Percentiles rank a stretch among this genome's conserved stretches.
Conservation (phyloP, 2,888 invertebrate species). For the Vanessa cardui region DNA sequence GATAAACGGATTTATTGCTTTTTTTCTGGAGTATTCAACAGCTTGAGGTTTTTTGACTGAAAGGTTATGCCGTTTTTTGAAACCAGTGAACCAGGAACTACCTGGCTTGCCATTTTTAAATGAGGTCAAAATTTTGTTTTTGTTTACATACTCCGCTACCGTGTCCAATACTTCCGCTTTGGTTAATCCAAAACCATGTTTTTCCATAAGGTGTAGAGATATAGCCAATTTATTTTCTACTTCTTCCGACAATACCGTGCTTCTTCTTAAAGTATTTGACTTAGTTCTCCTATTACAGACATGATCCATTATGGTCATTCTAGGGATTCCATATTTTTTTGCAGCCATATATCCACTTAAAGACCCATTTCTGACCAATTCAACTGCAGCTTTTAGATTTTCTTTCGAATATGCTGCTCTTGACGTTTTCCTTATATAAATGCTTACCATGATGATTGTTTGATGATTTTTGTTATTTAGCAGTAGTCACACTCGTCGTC, state of each 20-base stretch:
- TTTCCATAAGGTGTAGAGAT: constrained; percentile 32
- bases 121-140: constrained; percentile 13
- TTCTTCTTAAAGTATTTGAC: constrained; percentile 31
- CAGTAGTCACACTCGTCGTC: too few species aligned
- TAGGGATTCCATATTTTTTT: constrained; percentile 13
- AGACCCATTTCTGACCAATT: too few species aligned
- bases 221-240: constrained; percentile 29
- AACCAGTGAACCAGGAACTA: constrained; percentile 37
- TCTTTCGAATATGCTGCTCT: too few species aligned
- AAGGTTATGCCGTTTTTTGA: constrained; percentile 38
- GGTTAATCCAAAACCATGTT: constrained; percentile 35
- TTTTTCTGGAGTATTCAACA: constrained; percentile 41
- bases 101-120: constrained; percentile 42
- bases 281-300: constrained; percentile 27
- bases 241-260: constrained; percentile 22
- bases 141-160: neutral
- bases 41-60: constrained; percentile 43
- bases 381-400: too few species aligned
- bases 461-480: too few species aligned
- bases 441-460: too few species aligned
- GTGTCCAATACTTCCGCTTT: constrained; percentile 22
- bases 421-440: too few species aligned
- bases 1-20: too few species aligned
- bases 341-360: too few species aligned
- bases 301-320: constrained; percentile 36